Evolutionary conservation across 2,113 vertebrate genomes (phyloP), one percentile per base, ranked within the genome.

Genomic region (Dolichotis patagonum): DNA sequence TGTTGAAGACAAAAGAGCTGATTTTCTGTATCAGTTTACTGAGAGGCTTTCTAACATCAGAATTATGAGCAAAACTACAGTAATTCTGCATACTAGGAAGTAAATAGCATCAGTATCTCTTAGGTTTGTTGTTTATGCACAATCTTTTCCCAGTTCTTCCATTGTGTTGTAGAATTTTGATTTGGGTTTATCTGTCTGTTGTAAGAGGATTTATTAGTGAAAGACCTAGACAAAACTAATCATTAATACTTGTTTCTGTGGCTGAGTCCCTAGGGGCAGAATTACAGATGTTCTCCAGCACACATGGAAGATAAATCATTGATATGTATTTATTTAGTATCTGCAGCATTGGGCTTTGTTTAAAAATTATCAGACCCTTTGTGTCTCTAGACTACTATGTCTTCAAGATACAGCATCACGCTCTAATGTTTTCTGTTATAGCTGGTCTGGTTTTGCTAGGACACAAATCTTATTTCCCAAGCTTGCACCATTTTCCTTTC

Each of bases 141-240:
- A 1, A 0, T 54, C 35, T 78, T 56, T 56, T 32, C 43, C 20
- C 38, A 56, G 81, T 10, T 46, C 16, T 20, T n/a, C 41, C 26
- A n/a, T 24, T 93, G 49, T 52, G 49, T 52, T 52, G 30, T 54
- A 89, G 75, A 88, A 87, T 93, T 96, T 86, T 14, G 8, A 58
- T 58, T 93, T 92, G 85, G 41, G 84, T 52, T 95, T 65, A 22
- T 71, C 43, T 90, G 56, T 71, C 41, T 91, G 65, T 5, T 83
- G 28, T 12, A 60, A 82, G 94, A 93, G 43, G 35, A 83, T 97
- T 96, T 95, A 91, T 96, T 94, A 86, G 73, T 91, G 78, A 71
- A 88, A 78, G 71, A 52, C 52, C n/a, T 60, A 65, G 38, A 41
- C 43, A 65, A 35, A 97, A 46, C 58, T 63, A 35, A 54, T 83